A percentile compares a stretch with the other conserved stretches of the same genome.
These are phyloP conservation scores for Plemyria rubiginata DNA, from an alignment of 2,888 invertebrate genomes.

Conservation along the genomic window DNA sequence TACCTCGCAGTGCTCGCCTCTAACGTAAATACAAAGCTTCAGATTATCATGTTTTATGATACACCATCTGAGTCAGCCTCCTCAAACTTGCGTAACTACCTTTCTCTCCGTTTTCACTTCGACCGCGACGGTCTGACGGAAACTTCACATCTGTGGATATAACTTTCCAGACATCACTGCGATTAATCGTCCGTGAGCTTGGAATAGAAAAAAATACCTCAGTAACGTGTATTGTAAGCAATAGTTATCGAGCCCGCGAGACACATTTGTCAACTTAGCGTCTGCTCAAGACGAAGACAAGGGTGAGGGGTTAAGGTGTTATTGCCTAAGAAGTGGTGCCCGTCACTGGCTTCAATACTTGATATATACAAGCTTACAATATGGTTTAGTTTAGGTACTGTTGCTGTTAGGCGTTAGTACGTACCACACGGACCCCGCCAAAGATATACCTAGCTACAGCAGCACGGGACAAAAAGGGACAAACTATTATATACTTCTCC, in stretches of 20 bases:
- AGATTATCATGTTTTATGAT: too few relatives aligned
- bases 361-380: too few relatives aligned
- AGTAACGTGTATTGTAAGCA: constrained; percentile 26
- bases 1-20: too few relatives aligned
- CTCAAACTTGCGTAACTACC: background rate
- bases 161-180: constrained; percentile 10
- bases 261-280: constrained; percentile 37
- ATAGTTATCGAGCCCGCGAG: constrained; percentile 34
- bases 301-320: constrained; percentile 22
- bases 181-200: constrained; percentile 16
- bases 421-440: too few relatives aligned
- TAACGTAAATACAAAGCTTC: too few relatives aligned
- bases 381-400: too few relatives aligned
- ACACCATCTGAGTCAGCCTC: too few relatives aligned
- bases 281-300: constrained; percentile 33
- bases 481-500: too few relatives aligned
- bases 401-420: too few relatives aligned
- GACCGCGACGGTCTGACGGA: background rate
- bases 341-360: background rate
- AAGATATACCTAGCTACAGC: too few relatives aligned
- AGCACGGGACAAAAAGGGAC: too few relatives aligned
- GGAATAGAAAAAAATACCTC: constrained; percentile 11
- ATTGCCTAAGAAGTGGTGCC: background rate
- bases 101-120: background rate
- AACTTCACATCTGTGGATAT: constrained; percentile 8